Percentiles rank a stretch among this genome's conserved stretches.
Evolutionary conservation across 2,797 vertebrate species (phyloP).

Genomic region (Diplodus puntazzo): DNA sequence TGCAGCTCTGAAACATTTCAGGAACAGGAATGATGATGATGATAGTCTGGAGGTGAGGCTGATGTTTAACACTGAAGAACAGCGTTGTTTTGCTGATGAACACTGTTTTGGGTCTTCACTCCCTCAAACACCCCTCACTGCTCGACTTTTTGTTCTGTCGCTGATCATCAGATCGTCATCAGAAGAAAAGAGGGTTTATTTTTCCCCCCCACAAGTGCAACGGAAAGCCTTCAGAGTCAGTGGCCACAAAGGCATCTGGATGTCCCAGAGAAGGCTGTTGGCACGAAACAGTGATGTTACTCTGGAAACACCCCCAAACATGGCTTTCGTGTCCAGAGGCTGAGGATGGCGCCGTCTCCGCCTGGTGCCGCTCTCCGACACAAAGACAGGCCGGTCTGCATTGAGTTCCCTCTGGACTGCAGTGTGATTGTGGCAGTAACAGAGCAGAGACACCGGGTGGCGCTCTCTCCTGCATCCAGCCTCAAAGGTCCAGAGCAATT

Average conservation of each 20-base stretch:
- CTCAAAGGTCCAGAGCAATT: slow-evolving; percentile 47
- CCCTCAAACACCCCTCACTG: neutral
- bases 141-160: slow-evolving; percentile 24
- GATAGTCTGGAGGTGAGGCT: slow-evolving; percentile 33
- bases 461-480: slow-evolving; percentile 23
- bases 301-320: slow-evolving; percentile 42
- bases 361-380: slow-evolving; percentile 15
- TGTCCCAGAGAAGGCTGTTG: slow-evolving; percentile 65
- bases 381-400: neutral
- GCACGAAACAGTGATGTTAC: slow-evolving; percentile 53
- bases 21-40: slow-evolving; percentile 26
- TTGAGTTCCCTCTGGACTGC: slow-evolving; percentile 28
- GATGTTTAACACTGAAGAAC: slow-evolving; percentile 40
- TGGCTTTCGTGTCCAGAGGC: slow-evolving; percentile 66
- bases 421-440: slow-evolving; percentile 48
- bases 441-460: slow-evolving; percentile 29
- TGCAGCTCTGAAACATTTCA: slow-evolving; percentile 16
- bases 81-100: slow-evolving; percentile 42
- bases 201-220: slow-evolving; percentile 31
- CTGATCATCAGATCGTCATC: slow-evolving; percentile 15
- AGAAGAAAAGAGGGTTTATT: slow-evolving; percentile 12
- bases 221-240: slow-evolving; percentile 65
- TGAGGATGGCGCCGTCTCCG: slow-evolving; percentile 23
- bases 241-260: slow-evolving; percentile 60
- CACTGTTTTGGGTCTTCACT: slow-evolving; percentile 1